Conservation (phyloP, 2,113 vertebrate species). For the Stictonetta naevosa region DNA sequence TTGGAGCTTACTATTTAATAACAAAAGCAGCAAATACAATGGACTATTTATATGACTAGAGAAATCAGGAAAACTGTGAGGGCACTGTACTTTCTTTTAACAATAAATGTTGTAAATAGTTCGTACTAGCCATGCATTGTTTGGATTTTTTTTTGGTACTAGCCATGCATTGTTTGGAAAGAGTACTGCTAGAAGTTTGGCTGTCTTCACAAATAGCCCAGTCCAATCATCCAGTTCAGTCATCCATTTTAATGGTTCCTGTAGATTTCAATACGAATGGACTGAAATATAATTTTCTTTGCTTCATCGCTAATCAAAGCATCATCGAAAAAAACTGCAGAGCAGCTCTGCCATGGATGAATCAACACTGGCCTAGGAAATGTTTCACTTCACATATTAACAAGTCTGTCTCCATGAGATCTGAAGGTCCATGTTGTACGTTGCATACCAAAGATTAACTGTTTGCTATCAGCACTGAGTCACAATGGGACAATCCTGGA, state of each 20-base stretch:
- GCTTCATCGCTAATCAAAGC: not conserved
- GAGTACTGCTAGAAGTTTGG: not conserved
- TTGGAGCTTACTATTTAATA: constrained; percentile 25
- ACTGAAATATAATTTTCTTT: not conserved
- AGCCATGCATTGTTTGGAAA: not conserved
- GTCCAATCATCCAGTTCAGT: not conserved
- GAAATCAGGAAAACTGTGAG: not conserved
- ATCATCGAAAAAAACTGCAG: not conserved
- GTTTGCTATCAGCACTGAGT: not conserved
- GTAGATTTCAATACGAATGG: not conserved
- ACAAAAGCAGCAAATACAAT: not conserved
- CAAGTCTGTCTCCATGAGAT: not conserved
- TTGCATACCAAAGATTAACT: not conserved
- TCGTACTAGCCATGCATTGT: not conserved
- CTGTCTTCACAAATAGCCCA: not conserved
- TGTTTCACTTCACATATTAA: fast-evolving
- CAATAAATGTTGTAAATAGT: not conserved
- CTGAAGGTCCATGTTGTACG: not conserved
- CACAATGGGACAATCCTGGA: not conserved
- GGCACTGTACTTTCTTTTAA: not conserved
- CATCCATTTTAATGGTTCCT: not conserved
- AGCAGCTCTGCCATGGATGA: not conserved
- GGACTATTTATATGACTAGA: not conserved
- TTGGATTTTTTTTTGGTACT: no score
- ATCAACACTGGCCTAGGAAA: not conserved